Conservation (phyloP, 2,797 vertebrate genomes). For the Sebastes glaucus region DNA sequence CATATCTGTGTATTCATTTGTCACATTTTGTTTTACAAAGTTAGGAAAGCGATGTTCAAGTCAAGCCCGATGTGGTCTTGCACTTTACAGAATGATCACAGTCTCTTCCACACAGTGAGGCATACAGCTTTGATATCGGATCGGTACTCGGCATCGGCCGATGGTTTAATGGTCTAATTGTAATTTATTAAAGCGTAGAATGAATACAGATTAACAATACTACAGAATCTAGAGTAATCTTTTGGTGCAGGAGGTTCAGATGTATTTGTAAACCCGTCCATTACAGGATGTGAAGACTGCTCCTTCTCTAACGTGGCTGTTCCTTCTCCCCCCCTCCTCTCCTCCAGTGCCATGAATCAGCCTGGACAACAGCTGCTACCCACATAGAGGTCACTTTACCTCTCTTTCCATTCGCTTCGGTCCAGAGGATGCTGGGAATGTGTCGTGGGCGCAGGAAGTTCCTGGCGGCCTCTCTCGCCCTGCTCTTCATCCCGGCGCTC, state of each 20-base stretch:
- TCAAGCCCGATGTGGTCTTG: no score
- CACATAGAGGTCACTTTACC: slow-evolving; percentile 85
- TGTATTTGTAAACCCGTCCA: background rate
- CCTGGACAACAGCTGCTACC: slow-evolving; percentile 83
- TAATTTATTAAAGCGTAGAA: background rate
- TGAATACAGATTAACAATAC: background rate
- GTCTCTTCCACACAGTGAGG: no score
- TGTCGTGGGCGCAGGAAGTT: slow-evolving; percentile 99
- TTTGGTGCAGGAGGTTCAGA: background rate
- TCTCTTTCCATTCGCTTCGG: slow-evolving; percentile 69
- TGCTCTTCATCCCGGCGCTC: slow-evolving; percentile 94
- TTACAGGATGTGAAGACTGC: background rate
- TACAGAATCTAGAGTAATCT: background rate
- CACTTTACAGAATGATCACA: no score
- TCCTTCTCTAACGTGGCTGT: background rate
- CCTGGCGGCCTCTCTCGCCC: slow-evolving; percentile 91
- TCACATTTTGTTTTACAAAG: no score
- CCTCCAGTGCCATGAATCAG: slow-evolving; percentile 87
- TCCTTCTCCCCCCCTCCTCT: slow-evolving; percentile 12
- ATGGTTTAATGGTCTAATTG: background rate
- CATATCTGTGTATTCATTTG: no score
- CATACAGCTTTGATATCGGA: no score
- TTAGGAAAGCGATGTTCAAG: no score
- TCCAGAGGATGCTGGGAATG: slow-evolving; percentile 97
- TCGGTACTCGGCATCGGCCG: no score